Evolutionary conservation across 2,888 invertebrate species (phyloP), one percentile per base, ranked within the genome.

Genomic region (Acronicta alni): DNA sequence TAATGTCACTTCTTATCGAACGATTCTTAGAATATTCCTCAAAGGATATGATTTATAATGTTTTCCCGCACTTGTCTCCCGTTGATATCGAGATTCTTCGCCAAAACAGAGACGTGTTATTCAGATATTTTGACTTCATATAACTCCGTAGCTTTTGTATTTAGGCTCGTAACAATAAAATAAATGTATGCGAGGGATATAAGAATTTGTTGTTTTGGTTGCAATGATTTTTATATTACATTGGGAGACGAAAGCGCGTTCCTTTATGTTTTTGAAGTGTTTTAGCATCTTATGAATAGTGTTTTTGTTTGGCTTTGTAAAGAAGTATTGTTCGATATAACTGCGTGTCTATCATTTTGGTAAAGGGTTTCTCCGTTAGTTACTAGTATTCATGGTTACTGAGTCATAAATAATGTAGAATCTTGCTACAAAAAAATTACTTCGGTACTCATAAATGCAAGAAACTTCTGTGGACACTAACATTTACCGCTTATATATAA

Each of bases 41-140:
- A 57, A 59, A 42, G 56, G n/a, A 79, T 77, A 80, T 87, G 86
- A 88, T 88, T 86, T 86, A 87, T 87, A 57, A 74, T 84, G 80
- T 85, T 84, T 83, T 75, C 74, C 58, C 16, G 35, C 62, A 67
- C 74, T 79, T 75, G 76, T 82, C 78, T 79, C 52, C 41, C 47
- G 23, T 57, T 72, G 72, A 75, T 80, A 80, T 77, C 76, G 74
- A 77, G 77, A 79, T 79, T 76, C 79, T 81, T 75, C 64, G 71
- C 37, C 79, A 66, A 69, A 74, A 80, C 62, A 74, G 54, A 66
- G 77, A 75, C 72, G 63, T 79, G 77, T 73, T 75, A 71, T 75
- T 75, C 72, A 64, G 68, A 70, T 71, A 72, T 59, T 52, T 57
- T 66, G 57, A 67, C 58, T 68, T 12, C 55, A 57, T 70, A 68